These are phyloP conservation scores for Gymnorhina tibicen DNA, from an alignment of 2,113 vertebrate species.

Conservation along the genomic window DNA sequence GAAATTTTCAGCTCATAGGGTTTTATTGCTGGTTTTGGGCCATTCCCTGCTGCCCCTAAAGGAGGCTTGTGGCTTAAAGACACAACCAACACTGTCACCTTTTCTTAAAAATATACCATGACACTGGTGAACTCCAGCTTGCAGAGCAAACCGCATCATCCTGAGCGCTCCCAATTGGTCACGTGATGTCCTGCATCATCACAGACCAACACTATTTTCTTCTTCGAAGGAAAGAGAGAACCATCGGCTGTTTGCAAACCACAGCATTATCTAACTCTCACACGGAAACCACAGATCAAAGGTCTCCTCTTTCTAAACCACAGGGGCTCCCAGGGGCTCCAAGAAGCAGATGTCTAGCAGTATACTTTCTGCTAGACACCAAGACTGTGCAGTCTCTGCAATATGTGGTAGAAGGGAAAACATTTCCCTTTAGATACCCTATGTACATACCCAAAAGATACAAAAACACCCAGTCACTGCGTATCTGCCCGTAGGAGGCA, in stretches of 20 bases:
- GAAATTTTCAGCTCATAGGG: background rate
- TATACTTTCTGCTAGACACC: background rate
- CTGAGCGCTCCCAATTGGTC: background rate
- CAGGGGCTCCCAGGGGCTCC: background rate
- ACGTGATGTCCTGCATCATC: background rate
- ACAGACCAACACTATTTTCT: background rate
- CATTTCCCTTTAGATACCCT: background rate
- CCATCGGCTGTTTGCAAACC: slow-evolving; percentile 21
- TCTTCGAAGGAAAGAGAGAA: background rate
- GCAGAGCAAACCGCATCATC: background rate
- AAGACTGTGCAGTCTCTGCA: background rate
- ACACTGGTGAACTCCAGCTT: background rate
- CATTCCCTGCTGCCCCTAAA: background rate
- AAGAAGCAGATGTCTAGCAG: background rate
- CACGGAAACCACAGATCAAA: slow-evolving; percentile 59
- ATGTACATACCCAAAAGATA: background rate
- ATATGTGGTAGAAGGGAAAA: background rate
- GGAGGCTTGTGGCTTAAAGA: background rate
- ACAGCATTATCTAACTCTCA: slow-evolving; percentile 6
- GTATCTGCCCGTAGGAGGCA: background rate
- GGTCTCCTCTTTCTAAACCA: slow-evolving; percentile 18
- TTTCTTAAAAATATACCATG: background rate
- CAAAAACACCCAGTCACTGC: background rate
- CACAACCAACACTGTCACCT: background rate
- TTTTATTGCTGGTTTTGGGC: background rate